A percentile compares a stretch with the other conserved stretches of the same genome.
phyloP scores from a whole-genome alignment of 92 coral and sea anemone genomes.

The Siderastrea siderea region DNA sequence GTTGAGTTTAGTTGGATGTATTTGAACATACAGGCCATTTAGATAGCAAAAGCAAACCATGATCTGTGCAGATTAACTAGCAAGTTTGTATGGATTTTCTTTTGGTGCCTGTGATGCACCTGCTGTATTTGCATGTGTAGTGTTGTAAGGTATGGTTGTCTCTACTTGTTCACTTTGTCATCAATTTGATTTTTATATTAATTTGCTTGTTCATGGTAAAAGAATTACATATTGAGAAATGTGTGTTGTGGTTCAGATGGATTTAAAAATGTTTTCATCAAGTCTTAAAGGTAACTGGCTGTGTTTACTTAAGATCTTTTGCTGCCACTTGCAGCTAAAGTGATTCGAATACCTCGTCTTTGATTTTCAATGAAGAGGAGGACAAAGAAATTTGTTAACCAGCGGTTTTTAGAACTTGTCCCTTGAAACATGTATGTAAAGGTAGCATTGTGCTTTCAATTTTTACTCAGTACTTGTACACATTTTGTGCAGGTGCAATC shows the following conservation, averaged over 20 bases:
- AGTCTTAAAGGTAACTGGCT: background rate
- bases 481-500: no score
- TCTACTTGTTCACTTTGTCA: constrained; percentile 5
- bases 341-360: background rate
- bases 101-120: constrained; percentile 5
- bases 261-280: background rate
- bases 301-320: background rate
- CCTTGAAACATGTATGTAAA: background rate
- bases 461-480: no score
- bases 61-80: background rate
- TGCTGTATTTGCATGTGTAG: constrained; percentile 15
- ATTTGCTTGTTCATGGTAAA: background rate
- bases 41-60: constrained; percentile 4
- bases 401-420: background rate
- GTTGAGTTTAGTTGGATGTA: background rate
- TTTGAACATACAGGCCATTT: background rate
- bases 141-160: constrained; percentile 2
- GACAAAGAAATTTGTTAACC: background rate
- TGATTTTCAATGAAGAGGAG: background rate
- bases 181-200: background rate
- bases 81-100: constrained; percentile 4
- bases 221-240: background rate
- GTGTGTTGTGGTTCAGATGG: background rate
- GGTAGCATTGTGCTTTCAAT: no score
- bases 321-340: background rate